Evolutionary conservation across 2,888 invertebrate genomes (phyloP).

Genomic region (Acanthoscelides obtectus): DNA sequence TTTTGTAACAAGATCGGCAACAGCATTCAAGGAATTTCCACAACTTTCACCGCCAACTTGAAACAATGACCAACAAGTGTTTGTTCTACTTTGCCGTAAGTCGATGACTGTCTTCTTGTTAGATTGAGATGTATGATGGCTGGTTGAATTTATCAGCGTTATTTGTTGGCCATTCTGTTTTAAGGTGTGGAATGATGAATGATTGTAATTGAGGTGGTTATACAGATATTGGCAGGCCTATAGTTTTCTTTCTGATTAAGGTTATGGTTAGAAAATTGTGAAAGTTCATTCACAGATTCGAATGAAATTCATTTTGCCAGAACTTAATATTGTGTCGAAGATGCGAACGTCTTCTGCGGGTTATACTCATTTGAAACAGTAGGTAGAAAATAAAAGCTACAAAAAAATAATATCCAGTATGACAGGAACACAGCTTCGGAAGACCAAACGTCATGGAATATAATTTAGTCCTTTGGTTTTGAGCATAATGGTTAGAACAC

Average conservation of each 20-base stretch:
- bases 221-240: neutral
- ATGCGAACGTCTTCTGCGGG: too few species aligned
- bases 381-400: too few species aligned
- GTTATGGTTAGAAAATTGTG: too few species aligned
- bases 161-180: neutral
- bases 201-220: neutral
- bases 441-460: too few species aligned
- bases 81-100: constrained; percentile 14
- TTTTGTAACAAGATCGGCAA: constrained; percentile 14
- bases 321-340: too few species aligned
- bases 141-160: neutral
- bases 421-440: too few species aligned
- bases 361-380: too few species aligned
- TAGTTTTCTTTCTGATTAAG: neutral
- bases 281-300: too few species aligned
- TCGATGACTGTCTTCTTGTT: constrained; percentile 14
- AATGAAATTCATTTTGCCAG: too few species aligned
- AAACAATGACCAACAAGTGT: constrained; percentile 5
- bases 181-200: neutral
- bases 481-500: too few species aligned
- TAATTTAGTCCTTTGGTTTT: too few species aligned
- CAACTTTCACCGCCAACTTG: constrained; percentile 12
- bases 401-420: too few species aligned
- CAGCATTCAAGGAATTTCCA: constrained; percentile 15
- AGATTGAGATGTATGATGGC: neutral